Evolutionary conservation across 2,797 vertebrate genomes (phyloP), one percentile per base, ranked within the genome.

Genomic region (Sebastiscus albofasciatus): DNA sequence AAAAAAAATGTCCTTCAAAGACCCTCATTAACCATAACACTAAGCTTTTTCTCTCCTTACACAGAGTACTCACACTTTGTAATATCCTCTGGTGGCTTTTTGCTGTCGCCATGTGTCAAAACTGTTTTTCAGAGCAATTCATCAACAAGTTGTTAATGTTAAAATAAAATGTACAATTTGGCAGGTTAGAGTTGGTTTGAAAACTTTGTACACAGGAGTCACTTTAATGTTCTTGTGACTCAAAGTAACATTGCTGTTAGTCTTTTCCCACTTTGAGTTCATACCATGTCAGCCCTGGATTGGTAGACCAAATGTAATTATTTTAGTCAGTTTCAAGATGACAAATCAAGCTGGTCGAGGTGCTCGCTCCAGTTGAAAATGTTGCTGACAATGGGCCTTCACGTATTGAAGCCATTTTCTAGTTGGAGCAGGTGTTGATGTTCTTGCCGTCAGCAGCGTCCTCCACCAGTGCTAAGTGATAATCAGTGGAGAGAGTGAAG

Each of bases 401-500:
- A 0, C 39, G 1, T 65, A 20, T 8, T 20, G 55, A 77, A 66
- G 79, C 74, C 31, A 52, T 75, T 88, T 91, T 96, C 93, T 97
- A 98, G 89, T 96, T 96, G 89, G 97, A 96, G 84, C 98, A 99
- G 0, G 94, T 99, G 90, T 99, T 98, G 95, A 99, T 99, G 95
- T 99, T 99, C 93, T 99, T 99, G 82, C 98, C 98, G 0, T 97
- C 97, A 0, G 94, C 72, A 0, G 98, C 98, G 0, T 99, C 97
- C 90, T 97, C 98, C 88, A 99, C 98, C 73, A 99, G 95, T 0
- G 97, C 95, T 81, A 99, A 83, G 90, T 99, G 98, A 87, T 97
- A 98, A 92, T 99, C 98, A 0, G 97, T 99, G n/a, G 98, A 98
- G 58, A 99, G 96, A 0, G 97, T 99, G 91, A 99, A 96, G 90